Conservation (phyloP, 1,140 invertebrate species). For the Marisa cornuarietis region DNA sequence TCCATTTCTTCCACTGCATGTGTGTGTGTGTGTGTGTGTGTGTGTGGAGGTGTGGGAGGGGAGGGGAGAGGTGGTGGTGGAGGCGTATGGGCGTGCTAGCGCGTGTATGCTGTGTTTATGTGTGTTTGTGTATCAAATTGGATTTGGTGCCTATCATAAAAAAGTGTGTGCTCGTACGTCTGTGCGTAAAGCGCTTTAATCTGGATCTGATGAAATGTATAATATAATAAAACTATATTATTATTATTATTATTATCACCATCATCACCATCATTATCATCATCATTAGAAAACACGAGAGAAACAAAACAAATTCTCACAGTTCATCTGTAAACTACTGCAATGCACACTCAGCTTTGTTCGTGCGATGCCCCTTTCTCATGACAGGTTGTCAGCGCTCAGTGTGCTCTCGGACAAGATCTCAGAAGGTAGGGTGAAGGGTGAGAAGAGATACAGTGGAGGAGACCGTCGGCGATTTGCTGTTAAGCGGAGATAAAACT, state of each 20-base stretch:
- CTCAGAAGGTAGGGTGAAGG: no score
- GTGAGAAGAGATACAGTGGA: neutral
- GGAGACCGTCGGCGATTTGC: neutral
- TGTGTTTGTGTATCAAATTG: neutral
- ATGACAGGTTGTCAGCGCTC: no score
- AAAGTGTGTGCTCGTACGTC: neutral
- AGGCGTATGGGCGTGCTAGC: neutral
- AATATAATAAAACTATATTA: no score
- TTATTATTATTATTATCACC: no score
- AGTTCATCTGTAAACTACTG: neutral
- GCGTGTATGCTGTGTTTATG: neutral
- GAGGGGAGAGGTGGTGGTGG: neutral
- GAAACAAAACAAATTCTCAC: neutral
- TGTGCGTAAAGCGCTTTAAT: no score
- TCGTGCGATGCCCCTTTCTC: no score
- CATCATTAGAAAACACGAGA: no score
- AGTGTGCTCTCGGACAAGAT: no score
- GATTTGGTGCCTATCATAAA: neutral
- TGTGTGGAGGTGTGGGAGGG: neutral
- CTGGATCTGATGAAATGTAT: no score
- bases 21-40: constrained; percentile 10
- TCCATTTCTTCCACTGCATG: neutral
- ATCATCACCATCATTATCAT: no score
- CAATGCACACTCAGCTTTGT: no score
- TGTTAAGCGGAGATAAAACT: neutral